These are phyloP conservation scores for Hylaea fasciaria DNA, from an alignment of 2,888 invertebrate species.

Conservation along the genomic window DNA sequence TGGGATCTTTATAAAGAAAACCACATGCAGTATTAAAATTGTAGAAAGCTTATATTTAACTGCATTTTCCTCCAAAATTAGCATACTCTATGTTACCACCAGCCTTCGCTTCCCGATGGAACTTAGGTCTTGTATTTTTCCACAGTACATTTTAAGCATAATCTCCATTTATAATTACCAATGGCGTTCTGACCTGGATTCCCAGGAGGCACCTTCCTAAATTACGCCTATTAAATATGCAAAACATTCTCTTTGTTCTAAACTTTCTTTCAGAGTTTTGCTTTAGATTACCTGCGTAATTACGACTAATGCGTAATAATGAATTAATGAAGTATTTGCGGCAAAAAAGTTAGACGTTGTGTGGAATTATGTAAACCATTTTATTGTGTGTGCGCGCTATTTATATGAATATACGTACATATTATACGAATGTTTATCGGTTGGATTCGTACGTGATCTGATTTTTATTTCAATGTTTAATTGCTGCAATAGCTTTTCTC, in stretches of 20 bases:
- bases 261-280: slow-evolving; percentile 35
- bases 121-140: slow-evolving; percentile 46
- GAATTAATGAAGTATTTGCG: not conserved
- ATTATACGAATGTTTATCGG: too few species aligned
- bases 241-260: slow-evolving; percentile 39
- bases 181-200: slow-evolving; percentile 30
- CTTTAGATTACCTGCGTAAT: slow-evolving; percentile 35
- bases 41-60: not conserved
- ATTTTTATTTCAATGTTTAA: too few species aligned
- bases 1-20: too few species aligned
- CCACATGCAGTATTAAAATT: too few species aligned
- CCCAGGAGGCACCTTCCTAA: slow-evolving; percentile 32
- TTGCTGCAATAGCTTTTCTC: too few species aligned
- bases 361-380: not conserved
- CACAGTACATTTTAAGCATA: slow-evolving; percentile 36
- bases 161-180: slow-evolving; percentile 44
- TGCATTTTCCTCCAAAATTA: not conserved
- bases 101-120: slow-evolving; percentile 11
- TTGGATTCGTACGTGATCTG: too few species aligned
- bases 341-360: too few species aligned
- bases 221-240: slow-evolving; percentile 43
- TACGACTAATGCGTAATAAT: slow-evolving; percentile 24
- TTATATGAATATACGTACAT: too few species aligned
- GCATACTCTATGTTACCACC: not conserved
- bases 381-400: not conserved